Conservation (phyloP, 2,113 vertebrate species). For the Onychostruthus taczanowskii region DNA sequence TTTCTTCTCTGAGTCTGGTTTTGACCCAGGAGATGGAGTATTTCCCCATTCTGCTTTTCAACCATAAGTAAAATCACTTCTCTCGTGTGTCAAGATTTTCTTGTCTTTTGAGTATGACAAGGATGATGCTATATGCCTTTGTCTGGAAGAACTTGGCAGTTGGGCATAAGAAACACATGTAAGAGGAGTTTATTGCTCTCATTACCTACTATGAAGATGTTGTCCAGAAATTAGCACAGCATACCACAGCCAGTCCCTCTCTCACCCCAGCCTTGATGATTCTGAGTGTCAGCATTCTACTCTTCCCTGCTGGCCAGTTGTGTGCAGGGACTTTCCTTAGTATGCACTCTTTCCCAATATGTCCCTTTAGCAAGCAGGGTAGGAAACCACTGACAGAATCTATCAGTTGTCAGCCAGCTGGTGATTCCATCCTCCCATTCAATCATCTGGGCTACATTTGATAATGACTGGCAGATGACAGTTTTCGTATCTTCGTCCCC, state of each 20-base stretch:
- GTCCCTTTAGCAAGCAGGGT: neutral
- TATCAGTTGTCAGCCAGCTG: neutral
- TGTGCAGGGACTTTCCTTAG: neutral
- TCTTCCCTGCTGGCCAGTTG: neutral
- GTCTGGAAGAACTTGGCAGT: neutral
- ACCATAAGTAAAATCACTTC: neutral
- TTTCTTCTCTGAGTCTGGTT: neutral
- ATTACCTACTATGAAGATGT: neutral
- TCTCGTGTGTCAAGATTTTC: neutral
- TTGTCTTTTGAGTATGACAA: neutral
- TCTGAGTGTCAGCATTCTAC: neutral
- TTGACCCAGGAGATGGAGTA: neutral
- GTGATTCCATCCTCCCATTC: neutral
- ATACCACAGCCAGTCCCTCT: neutral
- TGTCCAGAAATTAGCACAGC: neutral
- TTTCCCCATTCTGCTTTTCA: neutral
- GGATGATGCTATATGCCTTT: neutral
- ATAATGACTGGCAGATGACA: neutral
- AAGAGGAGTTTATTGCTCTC: neutral
- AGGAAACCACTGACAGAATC: neutral
- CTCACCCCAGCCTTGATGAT: neutral
- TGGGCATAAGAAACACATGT: neutral
- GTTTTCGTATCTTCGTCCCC: neutral
- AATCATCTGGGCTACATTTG: neutral
- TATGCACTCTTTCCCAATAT: neutral